Base-by-base conservation (phyloP, 30 jellyfish, hydroid and myxozoan species). In the Phacellophora camtschatica region DNA sequence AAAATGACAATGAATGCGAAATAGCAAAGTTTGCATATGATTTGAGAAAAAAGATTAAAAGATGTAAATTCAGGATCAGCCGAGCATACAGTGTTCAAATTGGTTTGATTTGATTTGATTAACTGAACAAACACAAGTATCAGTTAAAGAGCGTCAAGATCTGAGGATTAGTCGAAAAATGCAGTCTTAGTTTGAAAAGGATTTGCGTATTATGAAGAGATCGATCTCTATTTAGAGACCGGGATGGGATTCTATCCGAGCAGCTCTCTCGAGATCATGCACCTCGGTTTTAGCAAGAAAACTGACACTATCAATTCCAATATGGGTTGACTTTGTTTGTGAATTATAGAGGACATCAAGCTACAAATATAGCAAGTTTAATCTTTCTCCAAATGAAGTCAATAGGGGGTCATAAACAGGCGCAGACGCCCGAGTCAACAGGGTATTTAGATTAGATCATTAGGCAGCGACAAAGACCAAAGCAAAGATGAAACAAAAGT, bases 111-210 rank as follows among this genome's bases (percentile, higher is more conserved):
- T 72, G 88, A 75, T 61, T 75, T 75, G 88, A 75, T 75, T 75
- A 75, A 46, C 70, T 23, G 88, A 55, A 61, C 78, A 75, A 75
- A 75, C 76, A 75, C 35, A 57, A 32, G 88, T 59, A 75, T 59
- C 88, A 75, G 66, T 59, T 55, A 78, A 75, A 75, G 88, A 75
- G 88, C 88, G 88, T 75, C 78, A 75, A 75, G 88, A 75, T 75
- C 57, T 65, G 23, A 45, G 53, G 88, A 75, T 75, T 59, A 75
- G 88, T 55, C 77, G 51, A 75, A 75, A 75, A 54, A 72, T 72
- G 70, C 72, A 72, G 85, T 49, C 85, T 53, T 25, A 5, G 85
- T 72, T 72, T 72, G 85, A 49, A 31, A 22, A 72, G 85, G 85
- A 72, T 72, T 72, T 72, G 42, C 62, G 85, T 66, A 72, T 72